Base-by-base conservation (phyloP, 2,113 vertebrate genomes). In the Montifringilla adamsi region DNA sequence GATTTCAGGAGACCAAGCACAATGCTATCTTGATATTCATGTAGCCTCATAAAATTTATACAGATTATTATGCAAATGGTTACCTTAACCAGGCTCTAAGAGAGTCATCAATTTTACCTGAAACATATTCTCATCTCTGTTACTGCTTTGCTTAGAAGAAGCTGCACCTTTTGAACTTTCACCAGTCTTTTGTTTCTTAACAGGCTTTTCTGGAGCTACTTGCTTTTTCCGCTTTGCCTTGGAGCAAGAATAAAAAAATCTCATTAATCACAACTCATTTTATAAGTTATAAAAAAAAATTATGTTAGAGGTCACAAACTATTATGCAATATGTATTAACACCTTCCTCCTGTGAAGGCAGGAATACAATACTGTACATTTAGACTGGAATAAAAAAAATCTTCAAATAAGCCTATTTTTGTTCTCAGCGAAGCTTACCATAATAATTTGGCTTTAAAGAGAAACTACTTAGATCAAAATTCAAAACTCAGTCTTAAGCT, bases 111-210 rank as follows among this genome's bases (percentile, higher is more conserved):
- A 10, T 63, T 79, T 93, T 95, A 99, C 99, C 99, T 99, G 99
- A 94, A 99, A 99, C 99, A 99, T 99, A 97, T 99, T 99, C 93
- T 99, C 99, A 3, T 98, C 98, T 94, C 96, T 98, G 94, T 97
- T 97, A 50, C 97, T 96, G 59, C 98, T 98, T 89, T 98, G 98
- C 94, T 98, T 99, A 66, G 99, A 98, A 13, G 99, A 98, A 24
- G 98, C 98, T 23, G 98, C 95, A 5, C 98, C 98, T 97, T 98
- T 98, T 17, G 99, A 99, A 77, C 98, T 99, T 96, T 99, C 99
- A 10, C 99, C 99, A 4, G 98, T 98, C 95, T 99, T 99, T 41
- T 82, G 79, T 47, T 84, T 84, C 69, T 84, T 84, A 11, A 84
- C 18, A 22, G 69, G 49, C 10, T 84, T 84, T 64, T 84, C 81